Conservation (phyloP, 2,113 vertebrate genomes). For the Equus quagga region DNA sequence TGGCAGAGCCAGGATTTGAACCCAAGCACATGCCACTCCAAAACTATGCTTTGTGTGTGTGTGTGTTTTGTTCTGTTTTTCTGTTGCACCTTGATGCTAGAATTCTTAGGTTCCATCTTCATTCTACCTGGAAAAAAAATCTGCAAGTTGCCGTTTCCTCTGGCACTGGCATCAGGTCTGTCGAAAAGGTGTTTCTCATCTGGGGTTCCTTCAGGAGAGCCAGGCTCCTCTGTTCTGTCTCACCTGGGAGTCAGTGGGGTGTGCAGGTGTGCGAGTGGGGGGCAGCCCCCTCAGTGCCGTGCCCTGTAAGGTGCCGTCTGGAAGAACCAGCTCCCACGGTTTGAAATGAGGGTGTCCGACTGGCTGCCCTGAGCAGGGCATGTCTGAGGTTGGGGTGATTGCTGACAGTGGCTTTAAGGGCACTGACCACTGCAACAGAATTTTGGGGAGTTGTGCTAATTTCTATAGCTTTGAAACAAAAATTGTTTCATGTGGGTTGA, state of each 20-base stretch:
- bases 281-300: rapidly evolving
- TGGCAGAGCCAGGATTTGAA: not conserved
- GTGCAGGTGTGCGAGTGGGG: not conserved
- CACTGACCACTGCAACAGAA: rapidly evolving
- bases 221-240: not conserved
- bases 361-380: not conserved
- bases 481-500: not conserved
- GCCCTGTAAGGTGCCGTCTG: rapidly evolving
- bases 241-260: not conserved
- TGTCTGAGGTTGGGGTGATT: not conserved
- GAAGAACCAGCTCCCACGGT: not conserved
- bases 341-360: not conserved
- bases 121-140: not conserved
- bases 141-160: not conserved
- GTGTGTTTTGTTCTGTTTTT: not conserved
- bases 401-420: not conserved
- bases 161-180: not conserved
- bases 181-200: not conserved
- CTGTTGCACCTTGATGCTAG: not conserved
- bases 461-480: not conserved
- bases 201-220: not conserved
- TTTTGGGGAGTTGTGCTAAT: not conserved
- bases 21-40: not conserved
- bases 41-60: not conserved
- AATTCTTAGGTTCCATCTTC: not conserved